Evolutionary conservation across 2,797 vertebrate species (phyloP), one percentile per base, ranked within the genome.

Genomic region (Steatocranus sp.): DNA sequence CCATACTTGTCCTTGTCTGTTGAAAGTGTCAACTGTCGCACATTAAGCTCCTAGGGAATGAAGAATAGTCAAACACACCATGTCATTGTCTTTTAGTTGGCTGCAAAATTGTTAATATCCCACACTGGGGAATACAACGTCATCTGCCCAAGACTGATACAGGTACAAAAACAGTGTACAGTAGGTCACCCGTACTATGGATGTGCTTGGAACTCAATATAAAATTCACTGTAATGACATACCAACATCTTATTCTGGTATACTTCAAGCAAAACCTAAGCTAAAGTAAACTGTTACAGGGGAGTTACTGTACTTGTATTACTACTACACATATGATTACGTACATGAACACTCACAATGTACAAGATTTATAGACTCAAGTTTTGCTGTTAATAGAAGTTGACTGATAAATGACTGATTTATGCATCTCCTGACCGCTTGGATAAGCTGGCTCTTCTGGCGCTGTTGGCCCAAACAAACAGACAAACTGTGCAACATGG

Each of bases 1-100:
- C 97, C 97, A 0, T 98, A 99, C 75, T 96, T 96, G 88, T 96
- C 97, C 92, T 99, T 99, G 92, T 99, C 97, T 1, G 97, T 97
- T 15, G 98, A 98, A 50, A 99, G 88, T 0, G 98, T 99, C 88
- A 99, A 92, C 84, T 96, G 95, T 17, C 97, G 97, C 58, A 99
- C 98, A 49, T 99, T 99, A 68, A 99, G 95, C 90, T 99, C 99
- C 99, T 99, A 87, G 0, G 25, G 7, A 80, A 78, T 75, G n/a
- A 61, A 58, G 83, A 78, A 68, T 4, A 30, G 34, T 46, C 15
- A 49, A 73, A 82, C 12, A 75, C 8, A 20, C 1, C 11, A 25
- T 74, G 53, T 76, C 8, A 18, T 23, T 48, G 46, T 58, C 7
- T 78, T 70, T n/a, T 61, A 48, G 43, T 50, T 68, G 32, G 5